phyloP scores from a whole-genome alignment of 2,797 vertebrate species.

The Psittacula echo region DNA sequence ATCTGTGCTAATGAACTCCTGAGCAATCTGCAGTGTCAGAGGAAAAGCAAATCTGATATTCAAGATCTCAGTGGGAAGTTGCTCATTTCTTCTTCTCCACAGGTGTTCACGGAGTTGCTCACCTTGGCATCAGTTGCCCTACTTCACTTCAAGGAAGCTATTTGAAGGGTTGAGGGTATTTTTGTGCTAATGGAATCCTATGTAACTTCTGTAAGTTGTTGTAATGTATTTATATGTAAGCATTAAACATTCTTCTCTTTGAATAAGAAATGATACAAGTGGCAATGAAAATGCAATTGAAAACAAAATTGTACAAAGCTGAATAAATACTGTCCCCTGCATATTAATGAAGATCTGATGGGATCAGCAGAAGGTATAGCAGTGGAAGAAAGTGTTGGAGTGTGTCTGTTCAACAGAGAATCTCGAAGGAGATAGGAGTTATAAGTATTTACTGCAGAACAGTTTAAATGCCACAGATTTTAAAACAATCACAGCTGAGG shows the following conservation, averaged over 20 bases:
- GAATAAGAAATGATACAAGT: constrained; percentile 4
- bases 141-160: background rate
- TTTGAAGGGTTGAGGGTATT: background rate
- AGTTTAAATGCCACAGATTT: background rate
- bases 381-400: background rate
- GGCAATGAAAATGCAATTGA: constrained; percentile 1
- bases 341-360: background rate
- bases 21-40: background rate
- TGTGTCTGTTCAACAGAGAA: background rate
- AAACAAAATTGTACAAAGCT: background rate
- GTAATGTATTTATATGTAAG: background rate
- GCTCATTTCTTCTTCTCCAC: background rate
- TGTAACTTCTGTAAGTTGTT: background rate
- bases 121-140: background rate
- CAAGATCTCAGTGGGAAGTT: background rate
- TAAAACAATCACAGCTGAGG: background rate
- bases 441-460: background rate
- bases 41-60: background rate
- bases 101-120: background rate
- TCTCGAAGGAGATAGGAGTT: background rate
- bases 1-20: background rate
- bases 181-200: background rate
- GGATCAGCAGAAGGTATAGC: background rate
- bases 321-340: constrained; percentile 20
- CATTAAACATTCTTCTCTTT: background rate